Conservation (phyloP, 2,113 vertebrate genomes). For the Erpornis zantholeuca region DNA sequence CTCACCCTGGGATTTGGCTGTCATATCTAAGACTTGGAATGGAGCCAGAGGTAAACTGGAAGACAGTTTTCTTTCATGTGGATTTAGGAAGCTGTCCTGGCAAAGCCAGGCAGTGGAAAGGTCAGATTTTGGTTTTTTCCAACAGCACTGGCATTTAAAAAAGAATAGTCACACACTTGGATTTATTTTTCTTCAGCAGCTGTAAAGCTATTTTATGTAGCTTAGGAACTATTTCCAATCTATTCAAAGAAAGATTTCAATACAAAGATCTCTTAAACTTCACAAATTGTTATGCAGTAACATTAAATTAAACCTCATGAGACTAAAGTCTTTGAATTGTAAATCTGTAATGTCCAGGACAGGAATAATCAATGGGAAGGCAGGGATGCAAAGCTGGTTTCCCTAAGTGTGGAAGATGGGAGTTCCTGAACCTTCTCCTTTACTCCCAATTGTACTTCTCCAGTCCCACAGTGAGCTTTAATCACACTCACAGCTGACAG, state of each 20-base stretch:
- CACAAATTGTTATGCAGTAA: neutral
- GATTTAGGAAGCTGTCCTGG: neutral
- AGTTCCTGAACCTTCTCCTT: neutral
- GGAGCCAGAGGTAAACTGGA: neutral
- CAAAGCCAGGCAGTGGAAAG: neutral
- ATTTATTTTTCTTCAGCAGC: neutral
- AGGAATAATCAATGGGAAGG: neutral
- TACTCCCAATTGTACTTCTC: neutral
- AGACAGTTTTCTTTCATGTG: neutral
- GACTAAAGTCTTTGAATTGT: neutral
- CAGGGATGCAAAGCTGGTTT: neutral
- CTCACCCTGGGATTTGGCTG: neutral
- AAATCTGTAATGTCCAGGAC: neutral
- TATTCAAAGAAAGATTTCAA: neutral
- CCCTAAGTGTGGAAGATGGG: accelerated
- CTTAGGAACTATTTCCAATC: neutral
- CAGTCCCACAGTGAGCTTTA: neutral
- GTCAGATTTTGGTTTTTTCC: neutral
- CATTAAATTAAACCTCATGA: neutral
- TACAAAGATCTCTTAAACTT: neutral
- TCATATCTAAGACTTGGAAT: neutral
- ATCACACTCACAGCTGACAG: neutral
- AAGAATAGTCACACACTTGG: neutral
- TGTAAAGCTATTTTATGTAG: neutral
- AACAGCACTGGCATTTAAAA: neutral